These are phyloP conservation scores for Idaea aversata DNA, from an alignment of 2,888 invertebrate genomes.

Conservation along the genomic window DNA sequence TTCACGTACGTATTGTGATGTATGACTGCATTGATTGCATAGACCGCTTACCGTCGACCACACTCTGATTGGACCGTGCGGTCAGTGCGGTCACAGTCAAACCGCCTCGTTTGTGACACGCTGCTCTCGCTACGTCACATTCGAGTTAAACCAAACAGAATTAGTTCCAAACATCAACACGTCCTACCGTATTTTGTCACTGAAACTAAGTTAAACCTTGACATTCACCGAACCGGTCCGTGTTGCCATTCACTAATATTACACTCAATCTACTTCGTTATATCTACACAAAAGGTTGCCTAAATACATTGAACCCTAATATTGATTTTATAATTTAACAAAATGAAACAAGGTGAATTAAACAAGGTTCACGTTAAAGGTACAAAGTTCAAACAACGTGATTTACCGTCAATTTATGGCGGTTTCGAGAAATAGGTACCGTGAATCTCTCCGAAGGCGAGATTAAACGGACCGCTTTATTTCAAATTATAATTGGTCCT, in stretches of 20 bases:
- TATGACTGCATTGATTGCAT: background rate
- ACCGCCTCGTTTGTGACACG: background rate
- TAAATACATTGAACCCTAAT: background rate
- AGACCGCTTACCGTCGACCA: background rate
- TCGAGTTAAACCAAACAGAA: background rate
- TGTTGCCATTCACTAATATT: background rate
- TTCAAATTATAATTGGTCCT: slow-evolving; percentile 1
- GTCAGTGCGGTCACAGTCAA: background rate
- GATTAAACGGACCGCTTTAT: background rate
- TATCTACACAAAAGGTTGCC: background rate
- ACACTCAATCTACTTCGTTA: background rate
- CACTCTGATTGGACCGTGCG: background rate
- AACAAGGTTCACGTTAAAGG: background rate
- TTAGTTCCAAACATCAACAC: background rate
- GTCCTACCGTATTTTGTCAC: background rate
- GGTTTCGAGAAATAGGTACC: background rate
- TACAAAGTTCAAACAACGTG: background rate
- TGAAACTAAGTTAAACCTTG: background rate
- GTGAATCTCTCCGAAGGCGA: background rate
- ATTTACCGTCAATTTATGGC: background rate
- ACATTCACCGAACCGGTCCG: background rate
- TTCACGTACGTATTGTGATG: too few relatives aligned
- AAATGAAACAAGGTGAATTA: background rate
- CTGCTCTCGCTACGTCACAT: background rate
- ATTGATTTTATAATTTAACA: background rate